Conservation (phyloP, 2,888 invertebrate genomes). For the Cephus nigrinus region DNA sequence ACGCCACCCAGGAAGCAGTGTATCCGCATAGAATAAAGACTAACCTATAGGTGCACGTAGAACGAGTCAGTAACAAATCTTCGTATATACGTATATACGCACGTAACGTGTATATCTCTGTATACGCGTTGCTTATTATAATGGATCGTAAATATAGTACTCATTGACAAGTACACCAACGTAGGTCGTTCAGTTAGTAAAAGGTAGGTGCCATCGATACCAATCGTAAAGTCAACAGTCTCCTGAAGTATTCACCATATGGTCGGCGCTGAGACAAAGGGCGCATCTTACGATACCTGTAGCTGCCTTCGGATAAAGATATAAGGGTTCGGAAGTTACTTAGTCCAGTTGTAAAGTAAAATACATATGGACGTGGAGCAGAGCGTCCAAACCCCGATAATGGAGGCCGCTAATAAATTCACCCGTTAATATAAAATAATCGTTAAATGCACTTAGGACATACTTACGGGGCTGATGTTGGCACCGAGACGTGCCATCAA, state of each 20-base stretch:
- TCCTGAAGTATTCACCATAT: background rate
- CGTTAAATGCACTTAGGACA: conserved; percentile 62
- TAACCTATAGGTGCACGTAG: background rate
- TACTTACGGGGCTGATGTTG: conserved; percentile 50
- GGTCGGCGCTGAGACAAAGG: background rate
- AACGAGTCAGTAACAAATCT: background rate
- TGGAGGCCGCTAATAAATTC: conserved; percentile 61
- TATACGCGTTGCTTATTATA: background rate
- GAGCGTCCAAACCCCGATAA: conserved; percentile 54
- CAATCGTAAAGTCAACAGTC: background rate
- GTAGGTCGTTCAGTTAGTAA: background rate
- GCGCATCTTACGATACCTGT: background rate
- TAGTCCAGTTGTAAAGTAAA: background rate
- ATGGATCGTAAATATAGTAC: background rate
- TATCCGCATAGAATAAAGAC: background rate
- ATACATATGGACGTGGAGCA: background rate
- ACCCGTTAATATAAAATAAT: conserved; percentile 62
- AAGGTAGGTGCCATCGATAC: background rate
- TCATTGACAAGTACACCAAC: background rate
- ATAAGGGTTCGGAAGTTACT: background rate
- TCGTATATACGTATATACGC: too few species aligned
- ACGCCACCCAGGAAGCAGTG: background rate
- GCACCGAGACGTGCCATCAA: conserved; percentile 43
- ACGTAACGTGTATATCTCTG: background rate
- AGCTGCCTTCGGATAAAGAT: background rate